phyloP scores from a whole-genome alignment of 2,113 vertebrate species.

The Isurus oxyrinchus region DNA sequence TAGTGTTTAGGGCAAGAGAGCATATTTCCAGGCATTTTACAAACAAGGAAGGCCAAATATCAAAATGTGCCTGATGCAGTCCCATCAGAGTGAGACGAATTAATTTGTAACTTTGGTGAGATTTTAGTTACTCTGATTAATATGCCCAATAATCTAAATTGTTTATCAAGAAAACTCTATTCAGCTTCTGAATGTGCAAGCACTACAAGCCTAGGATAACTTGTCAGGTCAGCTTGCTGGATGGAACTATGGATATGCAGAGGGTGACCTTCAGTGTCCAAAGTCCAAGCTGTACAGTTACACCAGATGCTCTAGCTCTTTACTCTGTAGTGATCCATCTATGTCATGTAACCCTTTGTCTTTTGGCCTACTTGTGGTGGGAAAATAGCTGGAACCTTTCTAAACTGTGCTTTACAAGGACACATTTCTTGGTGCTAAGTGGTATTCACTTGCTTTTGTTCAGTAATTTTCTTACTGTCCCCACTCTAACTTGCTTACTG shows the following conservation, averaged over 20 bases:
- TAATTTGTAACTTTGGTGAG: not conserved
- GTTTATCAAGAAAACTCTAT: not conserved
- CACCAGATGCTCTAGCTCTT: not conserved
- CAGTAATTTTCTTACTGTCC: not conserved
- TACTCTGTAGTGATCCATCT: not conserved
- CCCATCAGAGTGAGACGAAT: not conserved
- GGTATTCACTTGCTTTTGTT: not conserved
- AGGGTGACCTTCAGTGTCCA: not conserved
- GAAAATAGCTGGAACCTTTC: not conserved
- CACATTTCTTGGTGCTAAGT: not conserved
- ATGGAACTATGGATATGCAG: not conserved
- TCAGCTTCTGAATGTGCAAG: not conserved
- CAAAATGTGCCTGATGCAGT: not conserved
- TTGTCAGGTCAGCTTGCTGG: not conserved
- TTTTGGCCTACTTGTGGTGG: not conserved
- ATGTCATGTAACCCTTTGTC: not conserved
- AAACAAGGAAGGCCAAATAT: not conserved
- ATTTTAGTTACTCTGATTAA: not conserved
- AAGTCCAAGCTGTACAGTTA: not conserved
- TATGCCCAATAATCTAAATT: not conserved
- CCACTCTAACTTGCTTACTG: not conserved
- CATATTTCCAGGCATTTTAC: not conserved
- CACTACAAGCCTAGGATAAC: not conserved
- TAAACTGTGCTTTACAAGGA: not conserved
- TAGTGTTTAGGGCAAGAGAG: not conserved